Conservation (phyloP, 1,140 invertebrate species). For the Hyles euphorbiae region DNA sequence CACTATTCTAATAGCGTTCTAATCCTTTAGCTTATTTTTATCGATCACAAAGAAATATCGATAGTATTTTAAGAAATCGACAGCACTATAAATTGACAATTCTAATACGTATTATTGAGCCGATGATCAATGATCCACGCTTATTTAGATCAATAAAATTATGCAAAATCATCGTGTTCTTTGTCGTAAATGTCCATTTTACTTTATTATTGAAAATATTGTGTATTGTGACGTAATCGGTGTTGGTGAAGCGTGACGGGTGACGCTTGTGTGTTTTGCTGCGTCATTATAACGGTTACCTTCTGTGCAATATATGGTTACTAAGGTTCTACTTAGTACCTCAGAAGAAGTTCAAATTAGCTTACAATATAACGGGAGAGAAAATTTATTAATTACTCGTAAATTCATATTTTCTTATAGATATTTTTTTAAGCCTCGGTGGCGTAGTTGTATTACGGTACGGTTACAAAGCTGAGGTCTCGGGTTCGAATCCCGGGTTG, state of each 20-base stretch:
- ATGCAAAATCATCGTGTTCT: conserved; percentile 65
- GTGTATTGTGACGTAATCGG: conserved; percentile 29
- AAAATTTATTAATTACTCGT: too few species aligned
- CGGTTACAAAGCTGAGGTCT: too few species aligned
- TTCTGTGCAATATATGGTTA: background rate
- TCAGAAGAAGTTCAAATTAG: too few species aligned
- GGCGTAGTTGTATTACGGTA: too few species aligned
- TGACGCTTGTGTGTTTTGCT: conserved; percentile 21
- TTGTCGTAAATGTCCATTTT: conserved; percentile 63
- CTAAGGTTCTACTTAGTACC: too few species aligned
- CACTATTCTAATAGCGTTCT: too few species aligned
- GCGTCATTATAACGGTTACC: conserved; percentile 38
- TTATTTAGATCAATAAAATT: conserved; percentile 71
- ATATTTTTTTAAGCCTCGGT: too few species aligned
- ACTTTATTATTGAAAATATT: conserved; percentile 41
- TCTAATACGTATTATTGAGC: conserved; percentile 63
- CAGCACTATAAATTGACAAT: conserved; percentile 54
- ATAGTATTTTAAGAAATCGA: conserved; percentile 4
- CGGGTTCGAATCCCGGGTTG: too few species aligned
- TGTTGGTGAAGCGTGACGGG: conserved; percentile 11
- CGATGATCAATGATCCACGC: conserved; percentile 68
- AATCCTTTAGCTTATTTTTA: too few species aligned
- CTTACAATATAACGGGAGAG: too few species aligned
- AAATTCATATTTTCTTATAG: too few species aligned
- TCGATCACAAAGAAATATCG: conserved; percentile 9